Evolutionary conservation across 1,140 invertebrate genomes (phyloP), one percentile per base, ranked within the genome.

Genomic region (Tigriopus japonicus): DNA sequence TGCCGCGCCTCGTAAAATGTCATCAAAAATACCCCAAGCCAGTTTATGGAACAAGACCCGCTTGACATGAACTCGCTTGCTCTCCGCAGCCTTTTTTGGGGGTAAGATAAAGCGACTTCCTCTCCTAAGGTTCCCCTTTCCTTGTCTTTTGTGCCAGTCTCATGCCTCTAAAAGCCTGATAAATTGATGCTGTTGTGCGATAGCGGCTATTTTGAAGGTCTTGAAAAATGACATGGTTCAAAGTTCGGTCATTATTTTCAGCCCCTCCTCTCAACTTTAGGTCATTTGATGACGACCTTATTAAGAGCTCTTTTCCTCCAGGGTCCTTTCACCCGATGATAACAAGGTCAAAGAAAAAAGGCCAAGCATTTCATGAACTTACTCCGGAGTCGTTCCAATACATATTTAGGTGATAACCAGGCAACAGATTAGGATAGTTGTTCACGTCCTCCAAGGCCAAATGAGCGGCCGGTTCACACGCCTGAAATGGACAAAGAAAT

Each of bases 321-420:
- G 1, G 14, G 54, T 23, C 3, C 54, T 14, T 17, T 12, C 9
- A 52, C 6, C 49, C 13, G 23, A 19, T 21, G 35, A 19, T 14
- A 9, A 35, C 9, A 35, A 35, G 28, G 28, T 5, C 28, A 0
- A 60, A 60, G 6, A 1, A 10, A 13, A 43, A 43, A 43, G 42
- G 10, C 42, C 15, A 15, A 43, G 15, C 15, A 10, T 12, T 10
- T 43, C n/a, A 17, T 12, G 12, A 0, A 59, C 68, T 78, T 76
- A 98, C 94, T 83, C 97, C 86, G 71, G 92, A 98, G 70, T 98
- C 94, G 73, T 96, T 94, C 74, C 86, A 91, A 70, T 93, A 87
- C 64, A 98, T 78, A 68, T 84, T 82, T 35, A 99, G 76, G 56
- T 80, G 80, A 71, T 95, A 98, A 28, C 91, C 91, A 41, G 87